These are phyloP conservation scores for Lomographa bimaculata DNA, from an alignment of 2,888 invertebrate species.

Conservation along the genomic window DNA sequence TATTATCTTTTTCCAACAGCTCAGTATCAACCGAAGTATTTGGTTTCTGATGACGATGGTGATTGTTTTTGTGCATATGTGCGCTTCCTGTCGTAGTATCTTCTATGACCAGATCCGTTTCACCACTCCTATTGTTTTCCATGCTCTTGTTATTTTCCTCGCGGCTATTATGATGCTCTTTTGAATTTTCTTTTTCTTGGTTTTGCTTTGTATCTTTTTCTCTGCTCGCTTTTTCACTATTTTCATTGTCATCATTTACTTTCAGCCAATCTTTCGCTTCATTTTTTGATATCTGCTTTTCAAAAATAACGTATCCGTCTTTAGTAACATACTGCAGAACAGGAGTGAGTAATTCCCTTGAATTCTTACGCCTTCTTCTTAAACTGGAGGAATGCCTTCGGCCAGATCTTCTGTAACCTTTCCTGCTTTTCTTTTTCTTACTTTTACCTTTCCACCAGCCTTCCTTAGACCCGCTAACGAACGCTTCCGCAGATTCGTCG, in stretches of 20 bases:
- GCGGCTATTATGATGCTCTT: slow-evolving; percentile 6
- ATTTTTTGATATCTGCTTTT: slow-evolving; percentile 63
- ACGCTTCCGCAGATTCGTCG: slow-evolving; percentile 32
- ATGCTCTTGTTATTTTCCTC: slow-evolving; percentile 11
- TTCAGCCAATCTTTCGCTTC: slow-evolving; percentile 68
- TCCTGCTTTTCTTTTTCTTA: slow-evolving; percentile 27
- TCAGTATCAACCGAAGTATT: no score
- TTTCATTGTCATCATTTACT: slow-evolving; percentile 34
- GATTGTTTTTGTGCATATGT: no score
- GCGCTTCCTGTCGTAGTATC: no score
- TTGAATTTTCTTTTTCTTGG: slow-evolving; percentile 10
- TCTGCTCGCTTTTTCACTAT: slow-evolving; percentile 18
- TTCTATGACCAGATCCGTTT: no score
- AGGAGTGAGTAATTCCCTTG: slow-evolving; percentile 57
- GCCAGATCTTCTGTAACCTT: slow-evolving; percentile 33
- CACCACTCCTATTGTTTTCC: slow-evolving; percentile 3
- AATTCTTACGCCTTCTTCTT: slow-evolving; percentile 24
- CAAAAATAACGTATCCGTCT: slow-evolving; percentile 73
- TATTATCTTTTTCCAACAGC: no score
- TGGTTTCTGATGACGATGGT: no score
- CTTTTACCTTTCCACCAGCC: slow-evolving; percentile 47
- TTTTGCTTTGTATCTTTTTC: slow-evolving; percentile 28
- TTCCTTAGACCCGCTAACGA: slow-evolving; percentile 39
- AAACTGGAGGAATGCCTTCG: slow-evolving; percentile 34
- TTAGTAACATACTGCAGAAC: slow-evolving; percentile 72